Conservation (phyloP, 2,113 vertebrate genomes). For the Corythornis madagascariensis region DNA sequence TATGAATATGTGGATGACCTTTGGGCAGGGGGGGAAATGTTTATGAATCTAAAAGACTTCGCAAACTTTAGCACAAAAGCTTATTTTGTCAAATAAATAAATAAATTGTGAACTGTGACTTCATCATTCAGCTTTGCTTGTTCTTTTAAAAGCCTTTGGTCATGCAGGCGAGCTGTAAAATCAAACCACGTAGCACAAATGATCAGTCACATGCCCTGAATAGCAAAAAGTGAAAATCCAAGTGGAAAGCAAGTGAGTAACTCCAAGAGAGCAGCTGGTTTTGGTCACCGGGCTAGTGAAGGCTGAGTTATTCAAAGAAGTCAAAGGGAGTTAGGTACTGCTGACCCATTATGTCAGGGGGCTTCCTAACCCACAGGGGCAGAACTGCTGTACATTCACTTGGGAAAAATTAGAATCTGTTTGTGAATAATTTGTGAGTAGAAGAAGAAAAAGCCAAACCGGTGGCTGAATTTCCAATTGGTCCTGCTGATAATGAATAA, state of each 20-base stretch:
- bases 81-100: slow-evolving; percentile 38
- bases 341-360: neutral
- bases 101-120: slow-evolving; percentile 44
- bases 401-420: neutral
- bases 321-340: neutral
- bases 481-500: neutral
- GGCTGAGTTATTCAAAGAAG: neutral
- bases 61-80: slow-evolving; percentile 27
- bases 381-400: neutral
- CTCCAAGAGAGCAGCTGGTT: neutral
- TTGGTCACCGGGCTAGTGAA: slow-evolving; percentile 15
- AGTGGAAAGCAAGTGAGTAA: neutral
- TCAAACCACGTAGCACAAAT: neutral
- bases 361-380: neutral
- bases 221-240: slow-evolving; percentile 11
- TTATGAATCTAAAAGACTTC: slow-evolving; percentile 56
- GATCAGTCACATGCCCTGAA: neutral
- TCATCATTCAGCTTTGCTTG: slow-evolving; percentile 2
- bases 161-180: neutral
- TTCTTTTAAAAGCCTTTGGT: slow-evolving; percentile 22
- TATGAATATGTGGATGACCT: slow-evolving; percentile 58
- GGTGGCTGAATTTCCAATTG: neutral
- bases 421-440: neutral
- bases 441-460: neutral
- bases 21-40: slow-evolving; percentile 47